Percentiles rank a stretch among this genome's conserved stretches.
Conservation (phyloP, 2,113 vertebrate genomes). For the Mormoops blainvillei region DNA sequence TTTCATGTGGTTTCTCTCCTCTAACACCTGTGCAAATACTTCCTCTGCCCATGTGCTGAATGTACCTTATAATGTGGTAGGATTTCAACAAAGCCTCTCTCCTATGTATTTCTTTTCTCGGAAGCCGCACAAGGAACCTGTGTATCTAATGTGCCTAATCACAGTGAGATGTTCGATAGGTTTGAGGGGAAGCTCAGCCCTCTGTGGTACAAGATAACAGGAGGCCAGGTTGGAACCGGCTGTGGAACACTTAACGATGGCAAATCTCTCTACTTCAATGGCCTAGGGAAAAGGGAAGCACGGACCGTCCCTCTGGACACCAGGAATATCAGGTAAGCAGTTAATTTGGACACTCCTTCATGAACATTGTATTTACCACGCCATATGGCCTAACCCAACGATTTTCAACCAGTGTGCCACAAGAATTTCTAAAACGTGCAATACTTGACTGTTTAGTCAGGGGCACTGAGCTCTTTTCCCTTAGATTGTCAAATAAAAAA, state of each 20-base stretch:
- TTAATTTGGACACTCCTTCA: neutral
- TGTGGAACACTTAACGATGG: slow-evolving; percentile 93
- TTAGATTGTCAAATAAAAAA: too few relatives aligned
- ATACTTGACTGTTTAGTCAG: too few relatives aligned
- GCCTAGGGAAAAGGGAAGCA: slow-evolving; percentile 91
- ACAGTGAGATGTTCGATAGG: slow-evolving; percentile 93
- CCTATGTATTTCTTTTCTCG: slow-evolving; percentile 51
- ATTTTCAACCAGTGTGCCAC: too few relatives aligned
- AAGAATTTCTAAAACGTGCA: too few relatives aligned
- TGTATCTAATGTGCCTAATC: slow-evolving; percentile 88
- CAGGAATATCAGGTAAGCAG: slow-evolving; percentile 89
- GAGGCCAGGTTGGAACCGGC: slow-evolving; percentile 90
- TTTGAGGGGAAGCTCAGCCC: slow-evolving; percentile 97
- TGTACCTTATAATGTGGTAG: slow-evolving; percentile 6
- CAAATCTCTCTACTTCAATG: slow-evolving; percentile 94
- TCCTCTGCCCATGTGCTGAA: rapidly evolving
- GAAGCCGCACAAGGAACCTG: slow-evolving; percentile 94
- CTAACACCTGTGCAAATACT: neutral
- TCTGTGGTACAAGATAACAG: slow-evolving; percentile 94
- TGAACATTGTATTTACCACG: neutral
- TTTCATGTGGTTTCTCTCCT: neutral
- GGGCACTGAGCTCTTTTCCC: too few relatives aligned
- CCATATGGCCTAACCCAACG: neutral
- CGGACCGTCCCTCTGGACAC: slow-evolving; percentile 93
- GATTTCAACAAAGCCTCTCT: slow-evolving; percentile 63